These are phyloP conservation scores for Merodon equestris DNA, from an alignment of 2,888 invertebrate species.

Conservation along the genomic window DNA sequence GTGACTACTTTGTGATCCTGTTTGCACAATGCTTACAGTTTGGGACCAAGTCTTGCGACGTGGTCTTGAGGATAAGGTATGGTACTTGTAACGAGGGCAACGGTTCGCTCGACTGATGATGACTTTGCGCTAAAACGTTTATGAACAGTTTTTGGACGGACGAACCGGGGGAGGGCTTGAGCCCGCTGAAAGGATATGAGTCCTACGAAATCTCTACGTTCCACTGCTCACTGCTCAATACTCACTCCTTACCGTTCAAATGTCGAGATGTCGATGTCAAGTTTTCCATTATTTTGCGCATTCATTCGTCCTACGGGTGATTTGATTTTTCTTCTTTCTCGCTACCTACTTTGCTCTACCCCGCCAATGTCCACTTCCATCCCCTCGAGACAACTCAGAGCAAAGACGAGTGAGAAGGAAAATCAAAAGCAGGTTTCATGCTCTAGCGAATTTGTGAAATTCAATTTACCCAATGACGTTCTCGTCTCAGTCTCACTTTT, in stretches of 20 bases:
- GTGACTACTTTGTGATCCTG: slow-evolving; percentile 58
- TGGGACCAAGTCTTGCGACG: slow-evolving; percentile 24
- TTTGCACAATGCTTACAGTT: slow-evolving; percentile 62
- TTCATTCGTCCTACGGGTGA: slow-evolving; percentile 67
- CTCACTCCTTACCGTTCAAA: no score
- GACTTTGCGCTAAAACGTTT: slow-evolving; percentile 66
- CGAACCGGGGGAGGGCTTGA: neutral
- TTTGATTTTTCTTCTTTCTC: slow-evolving; percentile 56
- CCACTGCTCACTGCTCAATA: slow-evolving; percentile 43
- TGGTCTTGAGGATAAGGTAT: neutral
- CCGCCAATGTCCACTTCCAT: slow-evolving; percentile 11
- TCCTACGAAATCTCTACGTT: slow-evolving; percentile 48
- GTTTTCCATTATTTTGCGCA: slow-evolving; percentile 68
- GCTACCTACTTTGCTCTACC: no score
- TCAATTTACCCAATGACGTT: slow-evolving; percentile 73
- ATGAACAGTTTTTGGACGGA: slow-evolving; percentile 43
- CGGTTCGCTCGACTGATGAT: slow-evolving; percentile 58
- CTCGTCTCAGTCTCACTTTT: slow-evolving; percentile 14
- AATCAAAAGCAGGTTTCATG: slow-evolving; percentile 77
- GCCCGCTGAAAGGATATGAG: slow-evolving; percentile 38
- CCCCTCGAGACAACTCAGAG: neutral
- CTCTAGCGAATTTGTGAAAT: slow-evolving; percentile 77
- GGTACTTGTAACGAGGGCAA: slow-evolving; percentile 17
- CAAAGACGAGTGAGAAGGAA: slow-evolving; percentile 31
- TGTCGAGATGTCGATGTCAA: slow-evolving; percentile 48